Evolutionary conservation across 2,888 invertebrate genomes (phyloP), one percentile per base, ranked within the genome.

Genomic region (Aplocera efformata): DNA sequence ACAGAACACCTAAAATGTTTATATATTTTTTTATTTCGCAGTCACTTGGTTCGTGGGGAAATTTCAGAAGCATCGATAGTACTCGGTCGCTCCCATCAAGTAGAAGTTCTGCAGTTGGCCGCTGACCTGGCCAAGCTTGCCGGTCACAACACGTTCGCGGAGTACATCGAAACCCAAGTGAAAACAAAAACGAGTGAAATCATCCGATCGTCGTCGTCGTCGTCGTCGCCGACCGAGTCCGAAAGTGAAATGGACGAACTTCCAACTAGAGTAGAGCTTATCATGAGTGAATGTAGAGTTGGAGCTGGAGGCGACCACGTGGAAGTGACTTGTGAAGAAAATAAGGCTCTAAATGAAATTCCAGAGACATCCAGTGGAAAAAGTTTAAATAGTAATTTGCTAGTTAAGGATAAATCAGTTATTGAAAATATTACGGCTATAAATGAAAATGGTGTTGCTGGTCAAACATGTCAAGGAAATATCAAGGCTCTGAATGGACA

Each of bases 21-120:
- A 7, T 6, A 9, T 0, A 3, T 8, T 3, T 13, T 13, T 10
- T 11, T 23, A 27, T 1, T 25, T 79, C 79, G 26, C 72, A 93
- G 94, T 61, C 85, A 89, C 50, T 75, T 93, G 7, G 90, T 88
- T 7, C 66, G 91, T 32, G 90, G 90, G 10, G 79, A 92, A 26
- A 75, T 90, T 3, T 80, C 89, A n/a, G 83, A 91, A 58, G 94
- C 94, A 0, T 91, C 92, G 0, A 80, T 88, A 42, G 56, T 82
- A 1, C 77, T 94, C 13, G 83, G 90, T n/a, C 85, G 90, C 20
- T 80, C 91, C 13, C 74, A 72, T 1, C 88, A 91, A 33, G 63
- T 89, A n/a, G 73, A 85, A 0, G 73, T 80, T 29, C 74, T 94
- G 11, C 76, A 84, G 39, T 65, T 92, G 7, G 92, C 93, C 0